Evolutionary conservation across 1,140 invertebrate species (phyloP).

Genomic region (Microplitis mediator): DNA sequence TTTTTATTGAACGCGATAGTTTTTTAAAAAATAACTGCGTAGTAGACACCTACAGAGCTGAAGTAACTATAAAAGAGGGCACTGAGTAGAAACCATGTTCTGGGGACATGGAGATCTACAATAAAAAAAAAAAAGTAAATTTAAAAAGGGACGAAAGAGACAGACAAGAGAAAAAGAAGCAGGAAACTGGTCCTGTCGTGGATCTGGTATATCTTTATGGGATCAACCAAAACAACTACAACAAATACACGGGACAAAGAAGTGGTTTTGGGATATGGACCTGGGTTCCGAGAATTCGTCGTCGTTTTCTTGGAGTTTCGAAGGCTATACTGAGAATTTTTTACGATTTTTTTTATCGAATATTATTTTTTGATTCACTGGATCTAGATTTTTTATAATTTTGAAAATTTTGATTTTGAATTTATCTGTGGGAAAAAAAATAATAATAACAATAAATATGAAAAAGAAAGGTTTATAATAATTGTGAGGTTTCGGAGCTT

Average conservation of each 20-base stretch:
- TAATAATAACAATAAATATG: background rate
- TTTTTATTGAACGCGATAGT: too few relatives aligned
- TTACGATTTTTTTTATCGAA: background rate
- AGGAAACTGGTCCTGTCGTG: conserved; percentile 49
- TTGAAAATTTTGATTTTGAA: too few relatives aligned
- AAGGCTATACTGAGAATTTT: conserved; percentile 42
- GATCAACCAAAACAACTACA: conserved; percentile 42
- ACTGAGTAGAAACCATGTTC: too few relatives aligned
- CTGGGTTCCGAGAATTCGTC: conserved; percentile 49
- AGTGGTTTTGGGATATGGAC: conserved; percentile 16
- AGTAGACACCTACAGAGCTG: too few relatives aligned
- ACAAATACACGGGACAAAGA: conserved; percentile 28
- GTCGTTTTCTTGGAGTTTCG: conserved; percentile 55
- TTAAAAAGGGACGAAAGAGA: background rate
- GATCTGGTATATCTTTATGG: conserved; percentile 49
- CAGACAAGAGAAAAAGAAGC: conserved; percentile 34
- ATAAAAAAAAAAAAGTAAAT: conserved; percentile 18
- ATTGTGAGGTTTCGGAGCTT: background rate
- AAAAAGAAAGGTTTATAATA: background rate
- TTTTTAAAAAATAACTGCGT: too few relatives aligned
- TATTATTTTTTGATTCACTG: background rate
- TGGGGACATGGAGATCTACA: conserved; percentile 27
- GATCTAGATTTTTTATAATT: background rate
- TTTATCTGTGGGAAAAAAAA: too few relatives aligned
- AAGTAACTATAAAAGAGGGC: too few relatives aligned